Base-by-base conservation (phyloP, 2,797 vertebrate species). In the Aplochiton taeniatus region DNA sequence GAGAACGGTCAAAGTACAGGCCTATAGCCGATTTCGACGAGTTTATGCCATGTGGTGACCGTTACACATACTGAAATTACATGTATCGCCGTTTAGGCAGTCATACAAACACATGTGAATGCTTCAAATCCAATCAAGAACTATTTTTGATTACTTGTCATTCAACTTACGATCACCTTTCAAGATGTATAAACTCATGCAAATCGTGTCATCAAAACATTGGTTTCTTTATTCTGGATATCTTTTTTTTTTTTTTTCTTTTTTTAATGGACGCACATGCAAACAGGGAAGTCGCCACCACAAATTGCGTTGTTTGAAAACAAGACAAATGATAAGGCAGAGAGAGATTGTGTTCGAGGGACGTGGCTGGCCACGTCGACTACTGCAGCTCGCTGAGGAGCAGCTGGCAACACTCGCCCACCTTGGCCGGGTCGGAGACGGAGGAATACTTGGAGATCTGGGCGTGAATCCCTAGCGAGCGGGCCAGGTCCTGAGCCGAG, bases 361-460 rank as follows among this genome's bases (percentile, higher is more conserved):
- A 61, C 42, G 69, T 48, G 55, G 65, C 73, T 65, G 75, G 71
- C 78, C 51, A 62, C 66, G 76, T 45, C 74, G 56, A 78, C 89
- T 79, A 90, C 88, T 94, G 93, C 50, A 99, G 85, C 91, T 96
- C 91, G 88, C 95, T 93, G 86, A 98, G 90, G 91, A 99, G 90
- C 81, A 98, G 88, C 82, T 90, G 93, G 89, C 95, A 98, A 81
- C 98, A 99, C 84, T 98, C 96, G 4, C 91, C 95, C 70, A 98
- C 94, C 92, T 98, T 98, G 73, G 91, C 91, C 1, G 97, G 96
- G 85, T 98, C 96, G 14, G 94, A 92, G 68, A 96, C 90, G 50
- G 93, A 91, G 47, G 90, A 89, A 78, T 96, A 99, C 70, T 96
- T 98, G 77, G 94, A 93, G 81, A 99, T 95, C 89, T 98, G 98